Evolutionary conservation across 2,797 vertebrate genomes (phyloP).

Genomic region (Amphiprion clarkii): DNA sequence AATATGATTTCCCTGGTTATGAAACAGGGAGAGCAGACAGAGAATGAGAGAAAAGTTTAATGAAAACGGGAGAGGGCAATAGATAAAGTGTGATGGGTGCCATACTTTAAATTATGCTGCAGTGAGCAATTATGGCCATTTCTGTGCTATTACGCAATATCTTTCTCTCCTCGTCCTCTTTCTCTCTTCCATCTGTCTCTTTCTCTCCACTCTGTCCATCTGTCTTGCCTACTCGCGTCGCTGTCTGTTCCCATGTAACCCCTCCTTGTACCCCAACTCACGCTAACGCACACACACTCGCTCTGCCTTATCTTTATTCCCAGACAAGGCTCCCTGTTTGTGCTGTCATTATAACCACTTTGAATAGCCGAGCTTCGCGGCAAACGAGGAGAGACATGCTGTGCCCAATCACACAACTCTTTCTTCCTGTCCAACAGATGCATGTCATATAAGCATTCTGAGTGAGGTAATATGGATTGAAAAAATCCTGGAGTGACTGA

Average conservation of each 20-base stretch:
- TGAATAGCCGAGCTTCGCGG: constrained; percentile 76
- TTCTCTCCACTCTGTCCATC: constrained; percentile 59
- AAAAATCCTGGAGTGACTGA: constrained; percentile 68
- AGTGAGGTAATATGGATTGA: constrained; percentile 67
- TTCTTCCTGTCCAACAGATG: constrained; percentile 72
- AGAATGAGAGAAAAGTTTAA: constrained; percentile 49
- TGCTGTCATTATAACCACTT: constrained; percentile 81
- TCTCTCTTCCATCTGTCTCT: constrained; percentile 49
- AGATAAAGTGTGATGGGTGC: constrained; percentile 46
- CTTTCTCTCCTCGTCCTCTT: constrained; percentile 20
- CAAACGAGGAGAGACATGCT: constrained; percentile 73
- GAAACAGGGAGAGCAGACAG: constrained; percentile 29
- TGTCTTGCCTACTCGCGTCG: constrained; percentile 59
- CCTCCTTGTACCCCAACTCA: constrained; percentile 43
- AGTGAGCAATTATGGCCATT: constrained; percentile 57
- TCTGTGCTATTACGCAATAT: constrained; percentile 61
- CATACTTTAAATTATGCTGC: constrained; percentile 58
- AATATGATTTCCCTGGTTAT: constrained; percentile 34
- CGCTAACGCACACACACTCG: constrained; percentile 14
- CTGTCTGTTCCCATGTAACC: constrained; percentile 56
- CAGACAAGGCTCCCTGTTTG: constrained; percentile 80
- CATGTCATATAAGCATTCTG: constrained; percentile 74
- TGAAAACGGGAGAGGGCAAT: constrained; percentile 41
- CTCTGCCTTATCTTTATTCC: constrained; percentile 78
- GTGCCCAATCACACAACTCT: constrained; percentile 78